A percentile compares a stretch with the other conserved stretches of the same genome.
Conservation (phyloP, 2,113 vertebrate genomes). For the Microtus pennsylvanicus region DNA sequence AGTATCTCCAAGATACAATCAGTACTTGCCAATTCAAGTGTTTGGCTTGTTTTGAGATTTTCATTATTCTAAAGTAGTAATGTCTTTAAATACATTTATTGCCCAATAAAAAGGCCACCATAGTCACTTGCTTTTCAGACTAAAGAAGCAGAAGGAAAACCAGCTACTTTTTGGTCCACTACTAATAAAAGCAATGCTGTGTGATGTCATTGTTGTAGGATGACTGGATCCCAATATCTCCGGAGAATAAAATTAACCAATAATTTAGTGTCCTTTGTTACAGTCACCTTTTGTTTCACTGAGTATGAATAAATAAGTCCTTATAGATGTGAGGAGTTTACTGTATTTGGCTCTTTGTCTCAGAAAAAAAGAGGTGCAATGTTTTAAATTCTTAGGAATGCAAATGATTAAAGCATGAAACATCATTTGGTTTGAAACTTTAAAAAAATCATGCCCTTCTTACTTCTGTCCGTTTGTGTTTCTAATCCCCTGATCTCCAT, state of each 20-base stretch:
- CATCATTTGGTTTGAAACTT: slow-evolving; percentile 43
- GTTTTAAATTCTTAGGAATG: slow-evolving; percentile 56
- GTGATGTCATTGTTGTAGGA: slow-evolving; percentile 68
- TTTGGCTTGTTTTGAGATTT: slow-evolving; percentile 75
- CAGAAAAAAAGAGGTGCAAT: slow-evolving; percentile 47
- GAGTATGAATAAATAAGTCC: slow-evolving; percentile 49
- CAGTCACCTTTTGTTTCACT: slow-evolving; percentile 54
- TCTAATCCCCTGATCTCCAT: slow-evolving; percentile 37
- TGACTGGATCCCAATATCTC: slow-evolving; percentile 56
- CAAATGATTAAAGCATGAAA: neutral
- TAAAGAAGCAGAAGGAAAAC: slow-evolving; percentile 53
- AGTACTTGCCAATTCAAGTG: slow-evolving; percentile 62
- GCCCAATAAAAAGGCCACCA: slow-evolving; percentile 62
- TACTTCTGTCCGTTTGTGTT: slow-evolving; percentile 37
- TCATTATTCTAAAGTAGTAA: slow-evolving; percentile 71
- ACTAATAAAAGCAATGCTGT: slow-evolving; percentile 48
- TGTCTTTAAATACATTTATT: slow-evolving; percentile 68
- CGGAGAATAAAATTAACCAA: slow-evolving; percentile 67
- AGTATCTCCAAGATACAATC: slow-evolving; percentile 57
- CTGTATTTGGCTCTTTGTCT: slow-evolving; percentile 57
- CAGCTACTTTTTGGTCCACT: slow-evolving; percentile 46
- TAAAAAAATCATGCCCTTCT: slow-evolving; percentile 43
- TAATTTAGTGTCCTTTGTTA: slow-evolving; percentile 38
- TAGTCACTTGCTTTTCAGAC: slow-evolving; percentile 60
- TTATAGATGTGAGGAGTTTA: slow-evolving; percentile 46